Evolutionary conservation across 1,140 invertebrate genomes (phyloP).

Genomic region (Coboldia fuscipes): DNA sequence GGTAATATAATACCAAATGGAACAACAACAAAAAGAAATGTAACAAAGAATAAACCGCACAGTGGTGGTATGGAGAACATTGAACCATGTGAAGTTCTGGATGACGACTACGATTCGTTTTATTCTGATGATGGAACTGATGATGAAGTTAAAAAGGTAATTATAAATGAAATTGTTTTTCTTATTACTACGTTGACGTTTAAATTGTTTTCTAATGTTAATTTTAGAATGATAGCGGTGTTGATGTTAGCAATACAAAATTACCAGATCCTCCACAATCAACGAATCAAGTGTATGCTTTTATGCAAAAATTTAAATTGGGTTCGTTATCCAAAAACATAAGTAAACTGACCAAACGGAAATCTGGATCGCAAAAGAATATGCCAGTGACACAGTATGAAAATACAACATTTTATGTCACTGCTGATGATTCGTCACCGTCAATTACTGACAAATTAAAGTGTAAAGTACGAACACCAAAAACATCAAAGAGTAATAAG

Average conservation of each 20-base stretch:
- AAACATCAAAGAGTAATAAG: background rate
- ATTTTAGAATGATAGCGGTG: constrained; percentile 22
- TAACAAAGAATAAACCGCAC: background rate
- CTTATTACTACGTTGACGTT: constrained; percentile 1
- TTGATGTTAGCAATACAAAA: constrained; percentile 27
- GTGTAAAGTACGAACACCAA: background rate
- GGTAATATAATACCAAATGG: constrained; percentile 14
- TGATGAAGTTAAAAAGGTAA: constrained; percentile 15
- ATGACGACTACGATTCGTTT: constrained; percentile 37
- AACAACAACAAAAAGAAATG: background rate
- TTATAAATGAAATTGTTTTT: background rate
- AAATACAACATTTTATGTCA: constrained; percentile 16
- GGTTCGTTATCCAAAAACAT: constrained; percentile 29
- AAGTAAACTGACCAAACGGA: constrained; percentile 14
- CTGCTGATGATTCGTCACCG: constrained; percentile 4
- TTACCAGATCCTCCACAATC: constrained; percentile 30
- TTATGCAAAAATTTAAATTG: constrained; percentile 32
- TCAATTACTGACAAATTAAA: constrained; percentile 1
- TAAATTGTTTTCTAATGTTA: constrained; percentile 1
- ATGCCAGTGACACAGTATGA: constrained; percentile 9
- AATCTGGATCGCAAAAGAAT: constrained; percentile 2
- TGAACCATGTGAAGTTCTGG: constrained; percentile 6
- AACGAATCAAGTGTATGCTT: constrained; percentile 24
- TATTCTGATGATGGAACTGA: constrained; percentile 34
- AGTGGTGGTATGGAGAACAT: constrained; percentile 6